Evolutionary conservation across 2,113 vertebrate species (phyloP).

Genomic region (Ramphastos sulfuratus): DNA sequence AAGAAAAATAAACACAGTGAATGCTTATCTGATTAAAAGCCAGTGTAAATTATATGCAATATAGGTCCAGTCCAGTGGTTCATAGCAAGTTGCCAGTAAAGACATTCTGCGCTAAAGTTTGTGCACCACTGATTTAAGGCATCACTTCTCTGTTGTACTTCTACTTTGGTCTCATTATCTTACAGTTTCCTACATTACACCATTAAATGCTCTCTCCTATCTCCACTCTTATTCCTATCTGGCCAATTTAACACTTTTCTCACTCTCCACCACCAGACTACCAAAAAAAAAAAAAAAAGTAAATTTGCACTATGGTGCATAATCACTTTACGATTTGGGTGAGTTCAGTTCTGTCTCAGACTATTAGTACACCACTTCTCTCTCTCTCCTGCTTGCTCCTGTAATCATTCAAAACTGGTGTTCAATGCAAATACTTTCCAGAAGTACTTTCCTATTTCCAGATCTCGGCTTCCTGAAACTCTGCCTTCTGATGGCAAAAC

Average conservation of each 20-base stretch:
- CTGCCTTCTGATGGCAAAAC: neutral
- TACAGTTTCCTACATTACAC: neutral
- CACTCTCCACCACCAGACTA: neutral
- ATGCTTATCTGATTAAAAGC: constrained; percentile 15
- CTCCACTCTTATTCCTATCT: neutral
- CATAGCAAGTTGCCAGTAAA: neutral
- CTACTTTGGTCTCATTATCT: neutral
- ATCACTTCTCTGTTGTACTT: neutral
- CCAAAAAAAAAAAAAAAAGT: neutral
- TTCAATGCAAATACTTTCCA: neutral
- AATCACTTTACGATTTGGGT: neutral
- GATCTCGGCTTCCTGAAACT: neutral
- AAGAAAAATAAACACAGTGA: neutral
- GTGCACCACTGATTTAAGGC: neutral
- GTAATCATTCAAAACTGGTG: neutral
- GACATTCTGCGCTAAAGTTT: neutral
- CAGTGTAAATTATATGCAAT: constrained; percentile 8
- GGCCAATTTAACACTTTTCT: neutral
- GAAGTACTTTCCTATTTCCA: neutral
- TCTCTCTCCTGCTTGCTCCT: neutral
- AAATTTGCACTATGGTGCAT: neutral
- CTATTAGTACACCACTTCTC: fast-evolving
- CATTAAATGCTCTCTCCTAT: neutral
- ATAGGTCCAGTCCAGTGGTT: neutral
- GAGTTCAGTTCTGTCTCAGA: neutral